Percentiles rank a stretch among this genome's conserved stretches.
phyloP scores from a whole-genome alignment of 37 sponge, comb jelly and placozoan species.

The Aphrocallistes beatrix region DNA sequence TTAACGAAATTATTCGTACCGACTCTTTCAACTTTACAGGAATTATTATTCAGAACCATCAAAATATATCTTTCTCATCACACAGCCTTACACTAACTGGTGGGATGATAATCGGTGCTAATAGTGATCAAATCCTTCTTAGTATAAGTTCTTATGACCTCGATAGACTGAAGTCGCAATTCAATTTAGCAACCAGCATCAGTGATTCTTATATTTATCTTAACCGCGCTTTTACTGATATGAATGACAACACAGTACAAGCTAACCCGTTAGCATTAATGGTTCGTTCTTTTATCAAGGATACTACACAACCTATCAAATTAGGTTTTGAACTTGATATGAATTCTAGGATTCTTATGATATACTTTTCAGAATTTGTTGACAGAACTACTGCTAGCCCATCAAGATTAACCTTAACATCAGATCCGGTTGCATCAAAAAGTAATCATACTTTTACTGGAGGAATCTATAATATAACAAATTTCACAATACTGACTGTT shows the following conservation, averaged over 20 bases:
- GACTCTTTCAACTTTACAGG: slow-evolving; percentile 37
- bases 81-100: slow-evolving; percentile 55
- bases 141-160: slow-evolving; percentile 33
- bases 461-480: neutral
- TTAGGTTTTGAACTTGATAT: slow-evolving; percentile 46
- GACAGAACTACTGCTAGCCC: neutral
- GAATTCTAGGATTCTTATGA: slow-evolving; percentile 34
- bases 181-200: slow-evolving; percentile 43
- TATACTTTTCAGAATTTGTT: slow-evolving; percentile 74
- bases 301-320: slow-evolving; percentile 37
- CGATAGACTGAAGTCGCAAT: slow-evolving; percentile 46
- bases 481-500: neutral
- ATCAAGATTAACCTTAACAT: neutral
- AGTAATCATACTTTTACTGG: neutral
- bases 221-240: slow-evolving; percentile 45
- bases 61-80: slow-evolving; percentile 59
- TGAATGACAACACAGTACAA: slow-evolving; percentile 58
- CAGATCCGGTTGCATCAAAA: neutral
- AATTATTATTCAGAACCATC: slow-evolving; percentile 36
- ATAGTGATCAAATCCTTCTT: slow-evolving; percentile 36
- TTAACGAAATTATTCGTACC: slow-evolving; percentile 53
- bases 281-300: slow-evolving; percentile 32
- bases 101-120: slow-evolving; percentile 40
- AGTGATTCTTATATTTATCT: slow-evolving; percentile 54
- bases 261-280: slow-evolving; percentile 27